Conservation (phyloP, 2,113 vertebrate species). For the Tetrao urogallus region DNA sequence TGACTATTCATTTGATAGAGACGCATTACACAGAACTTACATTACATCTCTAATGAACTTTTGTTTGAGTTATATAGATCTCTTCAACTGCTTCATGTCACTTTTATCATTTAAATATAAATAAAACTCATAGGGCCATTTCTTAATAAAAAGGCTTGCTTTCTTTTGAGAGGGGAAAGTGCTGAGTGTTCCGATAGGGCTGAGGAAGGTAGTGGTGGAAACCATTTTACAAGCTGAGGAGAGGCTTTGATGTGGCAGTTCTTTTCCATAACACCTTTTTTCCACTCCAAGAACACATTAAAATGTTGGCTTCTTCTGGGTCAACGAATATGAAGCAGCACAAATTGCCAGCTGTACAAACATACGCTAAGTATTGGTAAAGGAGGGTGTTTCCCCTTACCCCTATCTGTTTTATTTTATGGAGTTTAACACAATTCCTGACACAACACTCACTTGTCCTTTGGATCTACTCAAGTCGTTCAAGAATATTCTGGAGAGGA, state of each 20-base stretch:
- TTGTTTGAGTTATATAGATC: background rate
- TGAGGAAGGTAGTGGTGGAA: conserved; percentile 31
- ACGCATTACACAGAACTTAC: conserved; percentile 8
- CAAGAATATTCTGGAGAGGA: background rate
- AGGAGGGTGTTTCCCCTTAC: conserved; percentile 22
- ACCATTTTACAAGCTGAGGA: conserved; percentile 53
- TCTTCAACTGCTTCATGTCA: conserved; percentile 13
- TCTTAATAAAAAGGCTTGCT: conserved; percentile 48
- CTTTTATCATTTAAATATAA: conserved; percentile 69
- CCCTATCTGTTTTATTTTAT: conserved; percentile 55
- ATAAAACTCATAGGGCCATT: conserved; percentile 35
- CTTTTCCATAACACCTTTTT: conserved; percentile 56
- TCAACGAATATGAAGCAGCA: conserved; percentile 29
- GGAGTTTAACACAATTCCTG: conserved; percentile 49
- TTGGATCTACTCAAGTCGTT: conserved; percentile 31
- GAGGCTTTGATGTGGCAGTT: conserved; percentile 72
- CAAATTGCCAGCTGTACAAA: conserved; percentile 68
- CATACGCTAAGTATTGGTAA: conserved; percentile 2
- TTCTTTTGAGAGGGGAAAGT: conserved; percentile 47
- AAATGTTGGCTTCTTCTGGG: conserved; percentile 62
- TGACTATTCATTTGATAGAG: background rate
- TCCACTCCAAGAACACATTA: conserved; percentile 51
- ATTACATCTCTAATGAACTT: background rate
- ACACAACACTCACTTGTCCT: background rate
- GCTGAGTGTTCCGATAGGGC: conserved; percentile 26